Evolutionary conservation across 2,797 vertebrate genomes (phyloP).

Genomic region (Schizopygopsis pylzovi): DNA sequence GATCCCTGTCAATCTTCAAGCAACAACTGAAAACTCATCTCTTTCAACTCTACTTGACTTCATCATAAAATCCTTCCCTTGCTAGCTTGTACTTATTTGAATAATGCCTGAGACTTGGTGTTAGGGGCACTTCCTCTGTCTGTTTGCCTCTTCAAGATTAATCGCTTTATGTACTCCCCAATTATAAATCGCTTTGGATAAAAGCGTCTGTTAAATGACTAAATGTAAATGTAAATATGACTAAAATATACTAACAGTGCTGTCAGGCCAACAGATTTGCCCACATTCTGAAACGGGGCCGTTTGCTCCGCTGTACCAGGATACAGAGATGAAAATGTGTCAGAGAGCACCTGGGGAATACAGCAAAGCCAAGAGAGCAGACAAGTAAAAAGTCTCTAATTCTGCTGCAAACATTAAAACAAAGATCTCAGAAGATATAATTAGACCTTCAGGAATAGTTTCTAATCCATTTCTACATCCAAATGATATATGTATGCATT

Average conservation of each 20-base stretch:
- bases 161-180: too few species aligned
- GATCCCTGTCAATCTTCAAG: too few species aligned
- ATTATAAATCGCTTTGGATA: too few species aligned
- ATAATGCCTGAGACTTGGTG: too few species aligned
- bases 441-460: neutral
- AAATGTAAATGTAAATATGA: too few species aligned
- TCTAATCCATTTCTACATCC: neutral
- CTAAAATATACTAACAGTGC: neutral
- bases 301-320: slow-evolving; percentile 10
- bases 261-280: neutral
- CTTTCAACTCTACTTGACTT: too few species aligned
- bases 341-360: slow-evolving; percentile 1
- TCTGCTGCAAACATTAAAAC: neutral
- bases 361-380: neutral
- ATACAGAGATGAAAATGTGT: slow-evolving; percentile 39
- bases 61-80: too few species aligned
- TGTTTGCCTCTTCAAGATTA: too few species aligned
- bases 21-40: too few species aligned
- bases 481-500: neutral
- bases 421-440: slow-evolving; percentile 1
- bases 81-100: too few species aligned
- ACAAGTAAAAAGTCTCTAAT: neutral
- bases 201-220: too few species aligned
- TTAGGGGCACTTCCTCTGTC: too few species aligned
- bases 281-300: slow-evolving; percentile 45